Evolutionary conservation across 2,113 vertebrate species (phyloP).

Genomic region (Chaetodon auriga): DNA sequence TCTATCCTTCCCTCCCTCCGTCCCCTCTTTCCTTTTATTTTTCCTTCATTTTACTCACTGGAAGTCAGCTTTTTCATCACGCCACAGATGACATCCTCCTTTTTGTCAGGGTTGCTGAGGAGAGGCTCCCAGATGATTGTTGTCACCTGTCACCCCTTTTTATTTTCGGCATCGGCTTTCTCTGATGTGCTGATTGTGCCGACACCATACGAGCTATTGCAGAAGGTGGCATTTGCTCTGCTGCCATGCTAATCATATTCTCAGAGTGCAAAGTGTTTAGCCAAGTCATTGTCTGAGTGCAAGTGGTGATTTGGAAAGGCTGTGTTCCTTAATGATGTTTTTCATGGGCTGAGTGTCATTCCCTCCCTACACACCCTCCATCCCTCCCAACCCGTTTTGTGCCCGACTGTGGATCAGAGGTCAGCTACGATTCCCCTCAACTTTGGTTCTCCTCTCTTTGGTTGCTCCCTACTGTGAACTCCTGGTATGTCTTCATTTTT

Average conservation of each 20-base stretch:
- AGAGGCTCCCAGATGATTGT: conserved; percentile 44
- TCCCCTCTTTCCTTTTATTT: conserved; percentile 8
- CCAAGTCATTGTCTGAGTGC: conserved; percentile 40
- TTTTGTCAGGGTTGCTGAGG: conserved; percentile 55
- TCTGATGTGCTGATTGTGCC: conserved; percentile 37
- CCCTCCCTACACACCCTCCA: not conserved
- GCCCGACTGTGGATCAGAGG: conserved; percentile 9
- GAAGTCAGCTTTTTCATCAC: conserved; percentile 38
- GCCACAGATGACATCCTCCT: conserved; percentile 19
- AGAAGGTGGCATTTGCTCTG: conserved; percentile 12
- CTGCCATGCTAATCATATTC: conserved; percentile 34
- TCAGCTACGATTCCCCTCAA: conserved; percentile 8
- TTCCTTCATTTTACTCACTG: conserved; percentile 29
- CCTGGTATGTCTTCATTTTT: not conserved
- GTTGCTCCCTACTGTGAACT: not conserved
- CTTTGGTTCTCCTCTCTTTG: not conserved
- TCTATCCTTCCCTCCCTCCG: conserved; percentile 4
- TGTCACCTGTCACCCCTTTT: conserved; percentile 48
- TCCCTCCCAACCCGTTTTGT: conserved; percentile 22
- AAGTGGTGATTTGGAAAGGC: conserved; percentile 60
- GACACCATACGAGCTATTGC: conserved; percentile 1
- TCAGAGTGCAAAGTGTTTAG: conserved; percentile 48
- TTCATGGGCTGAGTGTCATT: conserved; percentile 48
- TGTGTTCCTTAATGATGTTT: conserved; percentile 48
- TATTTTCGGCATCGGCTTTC: conserved; percentile 2